Conservation (phyloP, 2,113 vertebrate genomes). For the Eudyptes chrysolophus region DNA sequence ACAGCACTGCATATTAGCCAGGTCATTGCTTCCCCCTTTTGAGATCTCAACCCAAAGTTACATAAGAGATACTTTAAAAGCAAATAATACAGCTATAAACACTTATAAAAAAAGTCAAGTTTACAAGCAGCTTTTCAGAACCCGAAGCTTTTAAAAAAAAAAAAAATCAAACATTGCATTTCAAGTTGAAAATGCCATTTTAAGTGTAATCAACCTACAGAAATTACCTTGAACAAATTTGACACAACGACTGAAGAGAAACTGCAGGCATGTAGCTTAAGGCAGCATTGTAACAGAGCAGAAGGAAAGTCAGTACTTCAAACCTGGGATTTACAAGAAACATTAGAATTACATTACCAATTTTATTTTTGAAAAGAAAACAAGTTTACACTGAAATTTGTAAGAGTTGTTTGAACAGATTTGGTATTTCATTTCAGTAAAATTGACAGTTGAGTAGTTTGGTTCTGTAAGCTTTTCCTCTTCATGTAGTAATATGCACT, state of each 20-base stretch:
- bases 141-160: not conserved
- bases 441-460: not conserved
- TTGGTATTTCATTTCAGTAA: not conserved
- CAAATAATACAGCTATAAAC: not conserved
- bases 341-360: not conserved
- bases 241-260: conserved; percentile 94
- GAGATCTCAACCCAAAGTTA: not conserved
- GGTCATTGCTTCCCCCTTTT: not conserved
- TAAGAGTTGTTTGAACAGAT: not conserved
- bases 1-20: not conserved
- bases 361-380: not conserved
- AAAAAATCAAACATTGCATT: not conserved
- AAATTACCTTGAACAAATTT: conserved; percentile 93
- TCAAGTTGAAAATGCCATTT: not conserved
- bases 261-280: conserved; percentile 90
- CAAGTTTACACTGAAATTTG: not conserved
- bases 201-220: not conserved
- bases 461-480: not conserved
- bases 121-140: not conserved
- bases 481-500: not conserved
- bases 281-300: conserved; percentile 94
- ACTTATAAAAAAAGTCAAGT: not conserved
- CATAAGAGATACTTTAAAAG: not conserved
- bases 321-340: conserved; percentile 79
- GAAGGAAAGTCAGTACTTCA: conserved; percentile 94